Evolutionary conservation across 2,113 vertebrate genomes (phyloP), one percentile per base, ranked within the genome.

Genomic region (Tachysurus fulvidraco): DNA sequence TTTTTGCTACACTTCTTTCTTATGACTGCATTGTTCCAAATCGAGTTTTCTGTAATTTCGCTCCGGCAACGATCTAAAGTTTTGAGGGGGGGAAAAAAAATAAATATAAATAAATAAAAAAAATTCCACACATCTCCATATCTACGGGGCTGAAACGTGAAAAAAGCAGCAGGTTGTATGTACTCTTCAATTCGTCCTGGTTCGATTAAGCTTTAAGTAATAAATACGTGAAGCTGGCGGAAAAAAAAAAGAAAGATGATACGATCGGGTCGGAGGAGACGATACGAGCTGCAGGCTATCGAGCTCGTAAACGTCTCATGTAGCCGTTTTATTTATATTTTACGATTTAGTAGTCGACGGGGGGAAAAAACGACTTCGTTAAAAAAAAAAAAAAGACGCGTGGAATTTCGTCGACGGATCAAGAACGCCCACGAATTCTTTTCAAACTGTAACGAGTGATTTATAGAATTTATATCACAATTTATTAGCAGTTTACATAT

Each of bases 11-110:
- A 86, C 90, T 3, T 78, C 81, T 85, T 25, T 87, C 89, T 92
- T 91, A 92, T 93, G 93, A 94, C 93, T 93, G 92, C 91, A 92
- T 93, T 92, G 93, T 92, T 93, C 81, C 92, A 93, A 94, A 94
- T 93, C 91, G 92, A 89, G 89, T 94, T 93, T 93, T 69, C 88
- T 88, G 87, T 89, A 57, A 92, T 91, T 93, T 89, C 91, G 92
- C 92, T 93, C 90, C 55, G 57, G 60, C 79, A 73, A 88, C 85
- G 84, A 84, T 84, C 64, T 65, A 77, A 85, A 77, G 60, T 85
- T 89, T 74, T 55, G 25, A 50, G 50, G 74, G 23, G 3, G 19
- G 7, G 14, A 41, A 19, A 23, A 23, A 54, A 86, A 50, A 55
- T 13, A 78, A 6, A 69, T 5, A 36, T 16, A 64, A 8, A 13